These are phyloP conservation scores for Zootermopsis nevadensis DNA, from an alignment of 2,888 invertebrate species.

Conservation along the genomic window DNA sequence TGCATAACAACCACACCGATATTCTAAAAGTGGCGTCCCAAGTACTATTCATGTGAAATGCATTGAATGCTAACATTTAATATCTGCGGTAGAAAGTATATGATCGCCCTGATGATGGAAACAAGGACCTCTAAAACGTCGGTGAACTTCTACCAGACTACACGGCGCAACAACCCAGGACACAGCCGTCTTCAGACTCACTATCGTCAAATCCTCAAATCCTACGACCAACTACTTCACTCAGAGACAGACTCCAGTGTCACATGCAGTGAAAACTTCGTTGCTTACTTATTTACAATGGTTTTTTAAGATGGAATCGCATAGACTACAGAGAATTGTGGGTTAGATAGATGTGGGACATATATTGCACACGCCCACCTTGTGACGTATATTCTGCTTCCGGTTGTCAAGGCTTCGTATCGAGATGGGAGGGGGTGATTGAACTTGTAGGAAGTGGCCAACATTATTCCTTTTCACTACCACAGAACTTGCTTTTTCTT, in stretches of 20 bases:
- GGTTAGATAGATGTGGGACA: not conserved
- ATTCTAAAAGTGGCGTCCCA: no score
- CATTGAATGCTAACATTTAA: no score
- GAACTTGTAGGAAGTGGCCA: constrained; percentile 13
- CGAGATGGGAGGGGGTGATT: not conserved
- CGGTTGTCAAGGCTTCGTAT: constrained; percentile 7
- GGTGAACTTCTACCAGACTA: no score
- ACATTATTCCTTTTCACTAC: not conserved
- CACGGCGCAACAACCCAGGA: no score
- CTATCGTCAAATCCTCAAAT: no score
- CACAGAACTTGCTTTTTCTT: constrained; percentile 9
- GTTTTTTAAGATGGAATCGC: no score
- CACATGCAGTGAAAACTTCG: not conserved
- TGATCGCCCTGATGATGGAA: no score
- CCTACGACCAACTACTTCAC: not conserved
- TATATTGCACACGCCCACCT: not conserved
- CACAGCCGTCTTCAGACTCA: no score
- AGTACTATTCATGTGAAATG: no score
- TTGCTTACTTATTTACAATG: not conserved
- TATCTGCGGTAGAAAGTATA: no score
- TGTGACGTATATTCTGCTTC: constrained; percentile 5
- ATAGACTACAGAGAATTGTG: not conserved
- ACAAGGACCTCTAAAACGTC: no score
- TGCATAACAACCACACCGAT: no score
- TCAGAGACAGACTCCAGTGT: not conserved